Evolutionary conservation across 1,140 invertebrate genomes (phyloP).

Genomic region (Drosophila murphyi): DNA sequence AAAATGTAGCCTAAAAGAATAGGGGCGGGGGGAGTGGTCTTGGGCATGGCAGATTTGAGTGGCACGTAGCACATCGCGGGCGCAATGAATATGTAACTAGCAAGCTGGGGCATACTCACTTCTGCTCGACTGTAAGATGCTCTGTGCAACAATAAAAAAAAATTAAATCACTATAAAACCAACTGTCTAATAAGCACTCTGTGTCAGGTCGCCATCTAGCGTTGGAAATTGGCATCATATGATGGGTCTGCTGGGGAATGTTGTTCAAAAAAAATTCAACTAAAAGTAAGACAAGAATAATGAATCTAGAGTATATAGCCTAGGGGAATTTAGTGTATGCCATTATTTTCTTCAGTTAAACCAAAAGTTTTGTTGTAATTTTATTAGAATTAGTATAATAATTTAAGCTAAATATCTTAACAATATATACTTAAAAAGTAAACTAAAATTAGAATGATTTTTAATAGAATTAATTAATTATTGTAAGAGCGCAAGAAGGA

Average conservation of each 20-base stretch:
- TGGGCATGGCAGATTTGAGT: too few species aligned
- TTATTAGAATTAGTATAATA: too few species aligned
- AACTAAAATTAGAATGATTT: too few species aligned
- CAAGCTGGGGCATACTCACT: not conserved
- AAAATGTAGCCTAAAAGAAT: slow-evolving; percentile 63
- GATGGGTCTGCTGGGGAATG: not conserved
- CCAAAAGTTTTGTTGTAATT: too few species aligned
- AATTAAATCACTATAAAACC: not conserved
- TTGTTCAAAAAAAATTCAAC: not conserved
- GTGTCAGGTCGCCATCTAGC: slow-evolving; percentile 34
- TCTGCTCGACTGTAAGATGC: slow-evolving; percentile 39
- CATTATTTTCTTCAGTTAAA: too few species aligned
- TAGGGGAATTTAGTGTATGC: too few species aligned
- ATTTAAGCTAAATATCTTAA: too few species aligned
- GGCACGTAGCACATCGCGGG: slow-evolving; percentile 21
- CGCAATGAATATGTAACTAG: slow-evolving; percentile 75
- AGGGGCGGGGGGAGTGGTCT: not conserved
- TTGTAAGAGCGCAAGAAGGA: too few species aligned
- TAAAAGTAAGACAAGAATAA: not conserved
- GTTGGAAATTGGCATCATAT: slow-evolving; percentile 15
- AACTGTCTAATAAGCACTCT: slow-evolving; percentile 39
- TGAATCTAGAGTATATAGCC: too few species aligned
- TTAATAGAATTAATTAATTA: too few species aligned
- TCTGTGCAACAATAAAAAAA: slow-evolving; percentile 1
- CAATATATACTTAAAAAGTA: too few species aligned